phyloP scores from a whole-genome alignment of 2,113 vertebrate genomes.

The Poeciliopsis turrubarensis region DNA sequence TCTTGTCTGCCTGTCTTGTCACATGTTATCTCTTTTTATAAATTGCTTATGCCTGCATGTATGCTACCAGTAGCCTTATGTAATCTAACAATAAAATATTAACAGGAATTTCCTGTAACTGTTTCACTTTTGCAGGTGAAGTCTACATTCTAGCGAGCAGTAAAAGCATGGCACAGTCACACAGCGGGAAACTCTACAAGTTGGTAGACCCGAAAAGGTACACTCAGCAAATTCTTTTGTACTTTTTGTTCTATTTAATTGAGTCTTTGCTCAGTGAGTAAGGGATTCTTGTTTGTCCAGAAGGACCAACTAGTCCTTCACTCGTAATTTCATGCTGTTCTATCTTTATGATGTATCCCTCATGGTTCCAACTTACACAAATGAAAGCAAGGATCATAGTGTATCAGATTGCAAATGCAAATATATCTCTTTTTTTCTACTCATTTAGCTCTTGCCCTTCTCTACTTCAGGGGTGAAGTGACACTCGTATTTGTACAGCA shows the following conservation, averaged over 20 bases:
- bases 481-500: too few relatives aligned
- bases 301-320: not conserved
- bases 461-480: not conserved
- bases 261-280: constrained; percentile 13
- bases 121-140: constrained; percentile 86
- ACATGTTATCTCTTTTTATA: constrained; percentile 11
- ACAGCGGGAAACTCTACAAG: constrained; percentile 96
- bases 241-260: constrained; percentile 11
- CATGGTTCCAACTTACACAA: constrained; percentile 5
- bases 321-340: constrained; percentile 2
- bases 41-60: not conserved
- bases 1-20: constrained; percentile 8
- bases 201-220: constrained; percentile 97
- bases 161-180: constrained; percentile 93
- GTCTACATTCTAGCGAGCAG: constrained; percentile 94
- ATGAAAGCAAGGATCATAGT: constrained; percentile 6
- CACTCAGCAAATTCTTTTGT: constrained; percentile 20
- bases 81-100: constrained; percentile 1
- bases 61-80: not conserved
- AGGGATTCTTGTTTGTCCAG: constrained; percentile 5
- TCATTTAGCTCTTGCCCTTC: constrained; percentile 6
- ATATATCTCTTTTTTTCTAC: constrained; percentile 13
- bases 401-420: constrained; percentile 12
- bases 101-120: constrained; percentile 14
- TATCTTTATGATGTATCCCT: constrained; percentile 14